Evolutionary conservation across 1,140 invertebrate species (phyloP), one percentile per base, ranked within the genome.

Genomic region (Harlomillsia oculata): DNA sequence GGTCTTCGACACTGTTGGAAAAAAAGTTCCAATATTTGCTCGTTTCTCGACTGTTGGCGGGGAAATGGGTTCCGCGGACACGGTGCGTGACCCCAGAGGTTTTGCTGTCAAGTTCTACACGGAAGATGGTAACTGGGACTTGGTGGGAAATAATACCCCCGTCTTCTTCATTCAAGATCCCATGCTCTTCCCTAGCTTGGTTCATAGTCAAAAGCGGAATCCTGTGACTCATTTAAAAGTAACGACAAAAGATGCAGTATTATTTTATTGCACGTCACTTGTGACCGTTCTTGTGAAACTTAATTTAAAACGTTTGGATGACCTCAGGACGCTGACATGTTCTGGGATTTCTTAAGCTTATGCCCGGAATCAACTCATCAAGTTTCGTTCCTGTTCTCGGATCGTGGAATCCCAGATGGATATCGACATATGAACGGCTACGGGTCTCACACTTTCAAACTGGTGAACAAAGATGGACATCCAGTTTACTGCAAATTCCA

Each of bases 61-160:
- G 32, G 79, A 81, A 65, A 73, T 69, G 56, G 80, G 80, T 6
- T 79, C 77, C 25, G 72, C 75, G 14, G 73, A 75, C 53, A 74
- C 69, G 34, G 75, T 60, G 60, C 64, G 63, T 30, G 75, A 82
- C 84, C 71, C 78, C 5, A 70, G 82, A 63, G 83, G 83, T 34
- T 84, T 84, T 68, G 81, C 83, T 21, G 65, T 84, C 0, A 85
- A 84, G 68, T 82, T 85, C 64, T 85, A 85, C 68, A 83, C 82
- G 0, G 82, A 85, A 66, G 9, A 39, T 32, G 93, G 93, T 29
- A 86, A 89, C 69, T 97, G 90, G 90, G 93, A 97, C 76, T 70
- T 85, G 13, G 82, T 82, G 9, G 81, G 82, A 5, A 83, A 84
- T 66, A 84, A 82, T 66, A 83, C 81, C 4, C 82, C 82, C 1